Percentiles rank a stretch among this genome's conserved stretches.
These are phyloP conservation scores for Smittia aterrima DNA, from an alignment of 2,888 invertebrate species.

Conservation along the genomic window DNA sequence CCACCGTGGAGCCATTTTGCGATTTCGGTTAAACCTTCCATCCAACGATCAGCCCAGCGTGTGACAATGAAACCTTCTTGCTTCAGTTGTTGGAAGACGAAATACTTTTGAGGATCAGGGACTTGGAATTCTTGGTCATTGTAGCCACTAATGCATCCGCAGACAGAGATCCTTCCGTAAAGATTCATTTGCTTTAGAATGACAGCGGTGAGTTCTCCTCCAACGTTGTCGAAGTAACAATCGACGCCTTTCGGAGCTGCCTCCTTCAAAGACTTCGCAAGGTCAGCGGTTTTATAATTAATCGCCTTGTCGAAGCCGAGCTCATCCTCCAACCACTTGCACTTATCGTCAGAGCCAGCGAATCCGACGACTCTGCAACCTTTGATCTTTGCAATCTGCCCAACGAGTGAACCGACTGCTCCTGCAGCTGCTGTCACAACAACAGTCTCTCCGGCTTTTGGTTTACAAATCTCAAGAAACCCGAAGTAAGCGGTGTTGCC, in stretches of 20 bases:
- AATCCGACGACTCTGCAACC: slow-evolving; percentile 70
- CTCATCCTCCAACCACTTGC: slow-evolving; percentile 63
- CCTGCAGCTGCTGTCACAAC: slow-evolving; percentile 71
- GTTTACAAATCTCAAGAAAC: slow-evolving; percentile 63
- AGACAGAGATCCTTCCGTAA: slow-evolving; percentile 65
- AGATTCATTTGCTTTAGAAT: slow-evolving; percentile 65
- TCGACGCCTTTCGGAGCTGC: slow-evolving; percentile 69
- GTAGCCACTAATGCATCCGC: slow-evolving; percentile 69
- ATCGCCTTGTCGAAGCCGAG: slow-evolving; percentile 66
- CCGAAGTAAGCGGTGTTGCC: slow-evolving; percentile 68
- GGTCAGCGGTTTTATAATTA: slow-evolving; percentile 66
- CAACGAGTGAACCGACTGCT: slow-evolving; percentile 70
- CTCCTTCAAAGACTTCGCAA: slow-evolving; percentile 58
- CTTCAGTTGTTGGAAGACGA: slow-evolving; percentile 60
- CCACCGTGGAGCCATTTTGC: slow-evolving; percentile 65
- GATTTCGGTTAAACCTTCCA: slow-evolving; percentile 35
- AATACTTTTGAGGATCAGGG: slow-evolving; percentile 54
- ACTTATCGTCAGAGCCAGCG: slow-evolving; percentile 68
- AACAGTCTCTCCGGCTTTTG: slow-evolving; percentile 66
- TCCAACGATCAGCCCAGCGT: slow-evolving; percentile 56
- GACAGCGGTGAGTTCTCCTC: slow-evolving; percentile 65
- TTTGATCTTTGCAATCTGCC: slow-evolving; percentile 71
- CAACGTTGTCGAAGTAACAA: slow-evolving; percentile 74
- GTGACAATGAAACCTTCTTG: slow-evolving; percentile 57
- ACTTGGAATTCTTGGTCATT: slow-evolving; percentile 56